Conservation (phyloP, 2,888 invertebrate species). For the Drosophila cyrtoloma region DNA sequence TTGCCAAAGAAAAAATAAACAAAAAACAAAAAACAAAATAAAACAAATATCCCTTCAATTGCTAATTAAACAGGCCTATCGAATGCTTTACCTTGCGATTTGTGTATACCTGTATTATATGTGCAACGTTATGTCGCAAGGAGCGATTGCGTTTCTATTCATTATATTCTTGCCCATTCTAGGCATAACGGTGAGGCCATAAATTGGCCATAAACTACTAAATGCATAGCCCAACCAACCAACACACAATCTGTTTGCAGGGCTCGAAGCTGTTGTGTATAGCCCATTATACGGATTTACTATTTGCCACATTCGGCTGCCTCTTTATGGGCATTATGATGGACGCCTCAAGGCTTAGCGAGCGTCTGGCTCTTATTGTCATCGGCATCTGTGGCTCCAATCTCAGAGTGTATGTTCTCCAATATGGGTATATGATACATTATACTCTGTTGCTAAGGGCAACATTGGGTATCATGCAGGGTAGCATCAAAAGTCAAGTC, state of each 20-base stretch:
- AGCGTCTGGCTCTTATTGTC: conserved; percentile 24
- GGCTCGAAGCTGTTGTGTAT: conserved; percentile 22
- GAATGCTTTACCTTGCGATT: conserved; percentile 41
- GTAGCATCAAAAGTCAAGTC: not conserved
- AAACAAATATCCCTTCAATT: not conserved
- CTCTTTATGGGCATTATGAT: conserved; percentile 52
- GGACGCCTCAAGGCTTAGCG: conserved; percentile 58
- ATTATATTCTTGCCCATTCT: conserved; percentile 43
- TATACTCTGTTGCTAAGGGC: not conserved
- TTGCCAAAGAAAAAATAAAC: not conserved
- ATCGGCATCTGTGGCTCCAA: conserved; percentile 35
- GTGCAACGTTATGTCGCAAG: conserved; percentile 56
- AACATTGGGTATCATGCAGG: not conserved
- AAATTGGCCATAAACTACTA: not conserved
- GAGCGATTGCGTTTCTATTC: conserved; percentile 54
- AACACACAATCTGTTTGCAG: conserved; percentile 16
- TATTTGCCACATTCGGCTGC: conserved; percentile 37
- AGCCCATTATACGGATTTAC: conserved; percentile 46
- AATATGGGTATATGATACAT: not conserved
- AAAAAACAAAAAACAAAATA: not conserved
- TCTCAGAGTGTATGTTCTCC: conserved; percentile 39
- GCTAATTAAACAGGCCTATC: conserved; percentile 36
- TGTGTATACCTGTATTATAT: conserved; percentile 53
- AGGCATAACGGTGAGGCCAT: conserved; percentile 43
- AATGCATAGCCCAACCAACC: not conserved